phyloP scores from a whole-genome alignment of 2,113 vertebrate species.

The Microcebus griseorufus region DNA sequence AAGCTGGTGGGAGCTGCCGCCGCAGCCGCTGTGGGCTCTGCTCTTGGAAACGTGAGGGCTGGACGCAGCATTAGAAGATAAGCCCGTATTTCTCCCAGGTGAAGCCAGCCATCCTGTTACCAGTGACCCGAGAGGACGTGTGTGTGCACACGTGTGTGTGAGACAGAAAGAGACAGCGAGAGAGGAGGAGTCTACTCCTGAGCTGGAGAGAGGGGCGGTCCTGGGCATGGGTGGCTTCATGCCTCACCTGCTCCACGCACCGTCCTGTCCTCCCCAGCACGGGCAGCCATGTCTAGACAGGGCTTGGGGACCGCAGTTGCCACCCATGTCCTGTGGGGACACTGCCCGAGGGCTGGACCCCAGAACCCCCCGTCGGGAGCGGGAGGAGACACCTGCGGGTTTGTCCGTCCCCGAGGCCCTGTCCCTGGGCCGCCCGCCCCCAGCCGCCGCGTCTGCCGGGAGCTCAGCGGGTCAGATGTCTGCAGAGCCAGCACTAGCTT shows the following conservation, averaged over 20 bases:
- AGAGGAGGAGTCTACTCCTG: not conserved
- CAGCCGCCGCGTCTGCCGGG: not conserved
- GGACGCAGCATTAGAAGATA: not conserved
- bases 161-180: not conserved
- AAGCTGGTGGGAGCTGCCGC: not conserved
- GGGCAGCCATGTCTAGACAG: too few relatives aligned
- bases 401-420: too few relatives aligned
- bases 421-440: too few relatives aligned
- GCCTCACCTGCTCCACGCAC: accelerated
- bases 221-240: not conserved
- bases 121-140: not conserved
- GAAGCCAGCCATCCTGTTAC: not conserved
- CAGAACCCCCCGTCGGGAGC: accelerated
- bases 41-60: not conserved
- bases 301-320: accelerated
- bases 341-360: not conserved
- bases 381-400: not conserved
- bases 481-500: not conserved
- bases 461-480: not conserved
- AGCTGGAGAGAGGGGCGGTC: accelerated
- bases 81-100: not conserved
- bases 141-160: not conserved
- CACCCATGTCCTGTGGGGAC: not conserved
- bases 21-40: not conserved
- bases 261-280: accelerated